A percentile compares a stretch with the other conserved stretches of the same genome.
Conservation (phyloP, 2,888 invertebrate genomes). For the Trissolcus japonicus region DNA sequence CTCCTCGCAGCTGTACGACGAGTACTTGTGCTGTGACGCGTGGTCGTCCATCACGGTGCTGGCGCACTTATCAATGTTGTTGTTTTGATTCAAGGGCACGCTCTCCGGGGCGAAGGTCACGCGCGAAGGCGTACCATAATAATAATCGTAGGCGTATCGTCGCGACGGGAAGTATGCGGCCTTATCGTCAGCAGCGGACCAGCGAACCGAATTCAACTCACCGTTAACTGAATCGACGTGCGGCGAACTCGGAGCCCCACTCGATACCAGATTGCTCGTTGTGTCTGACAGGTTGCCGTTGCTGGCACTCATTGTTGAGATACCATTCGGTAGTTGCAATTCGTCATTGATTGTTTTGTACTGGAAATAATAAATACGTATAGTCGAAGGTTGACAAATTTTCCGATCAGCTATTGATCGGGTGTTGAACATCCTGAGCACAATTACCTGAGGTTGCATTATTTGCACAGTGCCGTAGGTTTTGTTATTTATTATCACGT, state of each 20-base stretch:
- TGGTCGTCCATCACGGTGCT: background rate
- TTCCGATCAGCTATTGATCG: background rate
- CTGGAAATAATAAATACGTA: background rate
- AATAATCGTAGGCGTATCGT: constrained; percentile 57
- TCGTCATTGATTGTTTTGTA: constrained; percentile 41
- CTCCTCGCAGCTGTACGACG: constrained; percentile 70
- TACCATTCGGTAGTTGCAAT: constrained; percentile 33
- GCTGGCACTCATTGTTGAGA: constrained; percentile 59
- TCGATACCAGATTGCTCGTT: constrained; percentile 72
- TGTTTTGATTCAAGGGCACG: constrained; percentile 12
- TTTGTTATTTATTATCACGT: constrained; percentile 79
- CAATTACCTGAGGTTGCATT: constrained; percentile 73
- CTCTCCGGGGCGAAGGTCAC: constrained; percentile 15
- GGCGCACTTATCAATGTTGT: background rate
- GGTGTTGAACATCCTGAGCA: background rate
- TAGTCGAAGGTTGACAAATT: background rate
- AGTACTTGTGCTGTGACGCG: constrained; percentile 62
- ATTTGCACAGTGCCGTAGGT: constrained; percentile 78
- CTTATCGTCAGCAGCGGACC: constrained; percentile 66
- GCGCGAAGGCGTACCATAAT: constrained; percentile 43
- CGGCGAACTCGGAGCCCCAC: constrained; percentile 66
- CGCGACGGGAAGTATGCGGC: constrained; percentile 63
- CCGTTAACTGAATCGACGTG: constrained; percentile 74
- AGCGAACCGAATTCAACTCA: constrained; percentile 71
- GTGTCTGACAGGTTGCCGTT: constrained; percentile 71